Evolutionary conservation across 92 coral and sea anemone genomes (phyloP), one percentile per base, ranked within the genome.

Genomic region (Bergia sp.): DNA sequence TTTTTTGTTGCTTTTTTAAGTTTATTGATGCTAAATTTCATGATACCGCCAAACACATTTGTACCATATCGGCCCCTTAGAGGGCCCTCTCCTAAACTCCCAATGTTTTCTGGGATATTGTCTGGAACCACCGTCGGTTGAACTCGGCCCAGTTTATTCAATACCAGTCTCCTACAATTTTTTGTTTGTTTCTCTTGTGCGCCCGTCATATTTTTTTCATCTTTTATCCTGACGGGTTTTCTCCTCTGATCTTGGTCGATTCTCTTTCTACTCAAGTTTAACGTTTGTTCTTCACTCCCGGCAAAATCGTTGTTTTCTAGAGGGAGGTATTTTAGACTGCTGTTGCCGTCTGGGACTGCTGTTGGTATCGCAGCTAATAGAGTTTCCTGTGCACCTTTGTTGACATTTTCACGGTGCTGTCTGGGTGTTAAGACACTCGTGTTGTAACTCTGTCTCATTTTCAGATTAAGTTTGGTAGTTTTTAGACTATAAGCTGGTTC

Each of bases 61-160:
- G 82, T 78, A 39, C 82, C 82, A 23, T 78, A 45, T n/a, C 65
- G 55, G 1, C 82, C 82, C 41, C 82, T 78, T 65, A 29, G 3
- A 11, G 65, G 82, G 39, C 82, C 82, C 2, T 21, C 1, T n/a
- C 65, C 82, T 20, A 78, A 49, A 21, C 81, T 77, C 81, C 81
- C 81, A 39, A 78, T 78, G 64, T 43, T 78, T 78, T 78, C 64
- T 78, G 82, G 82, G 82, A 78, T 78, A 29, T 78, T 78, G 21
- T 45, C 82, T 23, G 82, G 82, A 23, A 45, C 20, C 13, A 47
- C 82, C 2, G 82, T 78, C 37, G 82, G 82, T 21, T 47, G 65
- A 7, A 78, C 61, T 78, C 65, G 82, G 39, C 58, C 65, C 10
- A 78, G 57, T 9, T 11, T 40, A 78, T 36, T 49, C 9, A 78